Conservation (phyloP, 2,797 vertebrate genomes). For the Tokudaia muenninki region DNA sequence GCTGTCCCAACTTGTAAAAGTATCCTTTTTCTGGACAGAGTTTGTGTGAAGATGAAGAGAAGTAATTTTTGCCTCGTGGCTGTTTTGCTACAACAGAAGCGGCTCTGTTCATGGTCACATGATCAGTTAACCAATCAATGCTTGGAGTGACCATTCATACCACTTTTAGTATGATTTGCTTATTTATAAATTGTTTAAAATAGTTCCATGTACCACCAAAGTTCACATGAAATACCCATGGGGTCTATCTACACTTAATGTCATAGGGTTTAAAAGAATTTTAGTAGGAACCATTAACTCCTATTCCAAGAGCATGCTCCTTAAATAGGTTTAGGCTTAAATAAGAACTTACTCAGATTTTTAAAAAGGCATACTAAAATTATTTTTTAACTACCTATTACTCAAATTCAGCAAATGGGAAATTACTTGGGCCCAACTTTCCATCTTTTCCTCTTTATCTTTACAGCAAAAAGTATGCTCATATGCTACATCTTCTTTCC, state of each 20-base stretch:
- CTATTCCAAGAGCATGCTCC: neutral
- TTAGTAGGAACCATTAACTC: neutral
- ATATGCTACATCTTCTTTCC: neutral
- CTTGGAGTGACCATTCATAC: neutral
- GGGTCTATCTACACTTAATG: neutral
- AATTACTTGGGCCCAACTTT: neutral
- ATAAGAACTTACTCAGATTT: conserved; percentile 39
- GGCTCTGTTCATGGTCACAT: neutral
- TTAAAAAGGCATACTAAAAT: neutral
- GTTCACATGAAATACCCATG: neutral
- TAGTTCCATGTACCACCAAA: neutral
- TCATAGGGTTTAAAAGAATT: neutral
- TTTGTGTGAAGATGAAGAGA: too few relatives aligned
- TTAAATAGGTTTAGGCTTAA: conserved; percentile 39
- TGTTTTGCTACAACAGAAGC: too few relatives aligned
- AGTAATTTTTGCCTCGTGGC: too few relatives aligned
- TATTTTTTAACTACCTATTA: conserved; percentile 39
- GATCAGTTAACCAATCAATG: neutral
- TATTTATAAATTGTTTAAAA: conserved; percentile 20
- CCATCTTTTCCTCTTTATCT: neutral
- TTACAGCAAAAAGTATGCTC: neutral
- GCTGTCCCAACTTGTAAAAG: too few relatives aligned
- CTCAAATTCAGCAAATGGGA: conserved; percentile 28
- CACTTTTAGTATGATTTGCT: neutral
- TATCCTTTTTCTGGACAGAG: too few relatives aligned